phyloP scores from a whole-genome alignment of 2,888 invertebrate species.

The Busseola fusca region DNA sequence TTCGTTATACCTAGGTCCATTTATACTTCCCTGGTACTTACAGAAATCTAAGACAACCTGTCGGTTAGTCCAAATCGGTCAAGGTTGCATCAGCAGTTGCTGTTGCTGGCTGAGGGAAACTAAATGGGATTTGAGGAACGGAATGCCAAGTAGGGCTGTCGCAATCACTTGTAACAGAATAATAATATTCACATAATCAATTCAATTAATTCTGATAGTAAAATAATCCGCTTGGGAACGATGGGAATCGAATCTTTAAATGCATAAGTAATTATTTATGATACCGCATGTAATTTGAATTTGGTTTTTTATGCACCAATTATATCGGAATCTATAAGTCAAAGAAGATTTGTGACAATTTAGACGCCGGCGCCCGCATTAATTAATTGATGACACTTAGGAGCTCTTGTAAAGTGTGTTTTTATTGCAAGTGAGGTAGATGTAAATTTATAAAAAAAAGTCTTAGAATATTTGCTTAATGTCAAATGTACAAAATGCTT shows the following conservation, averaged over 20 bases:
- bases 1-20: neutral
- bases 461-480: neutral
- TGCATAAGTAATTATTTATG: conserved; percentile 28
- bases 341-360: neutral
- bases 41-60: conserved; percentile 47
- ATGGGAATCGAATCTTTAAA: conserved; percentile 12
- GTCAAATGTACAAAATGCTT: neutral
- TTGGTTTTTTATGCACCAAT: conserved; percentile 2
- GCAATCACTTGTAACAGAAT: conserved; percentile 18
- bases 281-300: conserved; percentile 19
- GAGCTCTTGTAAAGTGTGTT: neutral
- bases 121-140: conserved; percentile 52
- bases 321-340: conserved; percentile 6
- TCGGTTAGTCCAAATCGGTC: conserved; percentile 55
- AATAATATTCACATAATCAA: conserved; percentile 26
- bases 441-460: neutral
- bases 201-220: conserved; percentile 47
- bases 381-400: neutral
- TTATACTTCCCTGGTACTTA: conserved; percentile 37
- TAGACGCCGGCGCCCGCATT: neutral
- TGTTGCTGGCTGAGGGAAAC: conserved; percentile 54
- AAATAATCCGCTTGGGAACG: conserved; percentile 53
- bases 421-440: neutral
- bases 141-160: conserved; percentile 56
- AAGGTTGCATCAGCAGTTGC: conserved; percentile 55